Base-by-base conservation (phyloP, 2,797 vertebrate species). In the Catamblyrhynchus diadema region DNA sequence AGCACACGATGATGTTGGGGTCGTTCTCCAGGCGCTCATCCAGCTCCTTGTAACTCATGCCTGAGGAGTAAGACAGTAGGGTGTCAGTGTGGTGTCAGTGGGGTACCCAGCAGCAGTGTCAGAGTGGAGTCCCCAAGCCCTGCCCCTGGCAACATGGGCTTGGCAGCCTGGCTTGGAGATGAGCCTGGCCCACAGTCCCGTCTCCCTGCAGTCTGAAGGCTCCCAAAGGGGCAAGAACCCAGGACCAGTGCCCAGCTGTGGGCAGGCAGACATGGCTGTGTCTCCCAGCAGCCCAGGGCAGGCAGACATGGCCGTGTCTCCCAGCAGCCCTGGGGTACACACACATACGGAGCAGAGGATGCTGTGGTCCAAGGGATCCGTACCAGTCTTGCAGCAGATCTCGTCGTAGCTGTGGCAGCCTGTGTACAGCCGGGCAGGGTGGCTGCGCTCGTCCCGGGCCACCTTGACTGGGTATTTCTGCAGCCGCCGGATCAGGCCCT, bases 331-430 rank as follows among this genome's bases (percentile, higher is more conserved):
- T 1, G 0, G 10, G 30, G 22, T 5, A 15, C 39, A 41, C 3
- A 4, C 4, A 32, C 0, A 28, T 27, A 50, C 10, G 8, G 42
- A 70, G 65, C 67, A 54, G 47, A 12, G 21, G 33, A 39, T 61
- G 24, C 69, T 4, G 1, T 5, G 30, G 24, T 9, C 14, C 41
- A 1, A 12, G 0, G 0, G 41, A 8, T 19, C 30, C 73, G 5
- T 97, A 98, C 99, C 99, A 5, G 99, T 99, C 98, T 99, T 99
- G 97, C 99, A 99, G 98, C 99, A 99, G 97, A 99, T 99, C 97
- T 99, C 99, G 51, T 99, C 99, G 5, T 99, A 99, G 97, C 99
- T 99, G 93, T 99, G 99, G 78, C 99, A 99, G 42, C 99, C 99
- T 0, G 99, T 99, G 77, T 99, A 99, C 33, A 99, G 98, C 27